Conservation (phyloP, 2,888 invertebrate species). For the Fabriciana adippe region DNA sequence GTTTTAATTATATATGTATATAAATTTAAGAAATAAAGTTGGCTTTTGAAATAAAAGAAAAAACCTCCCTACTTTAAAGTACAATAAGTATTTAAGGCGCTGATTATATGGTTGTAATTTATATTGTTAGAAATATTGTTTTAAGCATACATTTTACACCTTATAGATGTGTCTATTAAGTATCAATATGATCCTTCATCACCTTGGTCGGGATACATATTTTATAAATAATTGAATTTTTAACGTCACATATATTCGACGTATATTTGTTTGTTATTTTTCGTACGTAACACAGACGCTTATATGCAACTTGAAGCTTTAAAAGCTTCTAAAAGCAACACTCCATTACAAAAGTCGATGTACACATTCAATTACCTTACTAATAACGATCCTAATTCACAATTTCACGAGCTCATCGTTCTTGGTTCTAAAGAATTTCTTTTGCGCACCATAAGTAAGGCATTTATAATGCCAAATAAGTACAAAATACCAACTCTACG, state of each 20-base stretch:
- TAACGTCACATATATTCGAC: neutral
- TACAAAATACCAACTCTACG: neutral
- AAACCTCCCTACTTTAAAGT: too few species aligned
- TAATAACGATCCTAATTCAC: slow-evolving; percentile 6
- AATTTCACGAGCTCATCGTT: neutral
- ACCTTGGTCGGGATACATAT: too few species aligned
- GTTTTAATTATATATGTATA: too few species aligned
- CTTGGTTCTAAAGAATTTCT: slow-evolving; percentile 11
- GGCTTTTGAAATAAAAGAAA: too few species aligned
- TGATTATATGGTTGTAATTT: too few species aligned
- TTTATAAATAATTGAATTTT: neutral
- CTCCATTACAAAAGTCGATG: slow-evolving; percentile 12
- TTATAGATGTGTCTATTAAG: too few species aligned
- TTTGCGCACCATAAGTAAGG: slow-evolving; percentile 1
- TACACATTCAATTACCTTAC: slow-evolving; percentile 4
- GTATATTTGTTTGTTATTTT: too few species aligned
- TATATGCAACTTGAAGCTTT: neutral
- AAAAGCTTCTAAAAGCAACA: neutral
- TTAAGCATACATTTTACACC: too few species aligned
- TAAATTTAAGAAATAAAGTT: too few species aligned
- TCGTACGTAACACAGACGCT: neutral
- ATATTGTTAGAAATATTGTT: too few species aligned
- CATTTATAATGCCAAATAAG: slow-evolving; percentile 1
- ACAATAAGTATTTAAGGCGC: too few species aligned
- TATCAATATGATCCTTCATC: too few species aligned